phyloP scores from a whole-genome alignment of 1,140 invertebrate species.

The Bombus picipes region DNA sequence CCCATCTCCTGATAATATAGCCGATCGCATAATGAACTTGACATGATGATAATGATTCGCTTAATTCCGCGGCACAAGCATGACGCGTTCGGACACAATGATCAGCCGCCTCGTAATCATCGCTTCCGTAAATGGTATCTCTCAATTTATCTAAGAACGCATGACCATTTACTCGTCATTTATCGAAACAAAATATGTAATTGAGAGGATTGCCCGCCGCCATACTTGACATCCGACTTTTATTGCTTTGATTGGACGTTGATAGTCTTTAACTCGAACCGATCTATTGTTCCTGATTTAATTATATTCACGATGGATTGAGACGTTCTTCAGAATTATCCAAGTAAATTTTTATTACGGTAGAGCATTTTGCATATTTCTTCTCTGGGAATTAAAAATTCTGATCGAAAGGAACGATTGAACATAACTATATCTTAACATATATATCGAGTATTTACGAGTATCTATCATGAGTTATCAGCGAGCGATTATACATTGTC shows the following conservation, averaged over 20 bases:
- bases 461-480: too few species aligned
- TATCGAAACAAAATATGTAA: neutral
- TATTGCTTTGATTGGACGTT: neutral
- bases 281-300: neutral
- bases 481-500: too few species aligned
- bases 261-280: neutral
- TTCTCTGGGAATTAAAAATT: neutral
- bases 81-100: slow-evolving; percentile 34
- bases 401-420: too few species aligned
- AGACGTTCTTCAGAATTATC: neutral
- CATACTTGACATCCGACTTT: neutral
- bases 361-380: neutral
- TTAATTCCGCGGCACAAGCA: slow-evolving; percentile 54
- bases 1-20: slow-evolving; percentile 29
- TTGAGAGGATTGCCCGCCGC: neutral
- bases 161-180: neutral
- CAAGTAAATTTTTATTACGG: neutral
- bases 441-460: too few species aligned
- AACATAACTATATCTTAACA: too few species aligned
- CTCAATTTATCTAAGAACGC: slow-evolving; percentile 8
- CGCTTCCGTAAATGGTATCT: slow-evolving; percentile 24
- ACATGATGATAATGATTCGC: slow-evolving; percentile 62
- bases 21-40: slow-evolving; percentile 61
- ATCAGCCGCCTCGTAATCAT: slow-evolving; percentile 2
- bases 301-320: neutral